Conservation (phyloP, 2,113 vertebrate species). For the Odobenus rosmarus region DNA sequence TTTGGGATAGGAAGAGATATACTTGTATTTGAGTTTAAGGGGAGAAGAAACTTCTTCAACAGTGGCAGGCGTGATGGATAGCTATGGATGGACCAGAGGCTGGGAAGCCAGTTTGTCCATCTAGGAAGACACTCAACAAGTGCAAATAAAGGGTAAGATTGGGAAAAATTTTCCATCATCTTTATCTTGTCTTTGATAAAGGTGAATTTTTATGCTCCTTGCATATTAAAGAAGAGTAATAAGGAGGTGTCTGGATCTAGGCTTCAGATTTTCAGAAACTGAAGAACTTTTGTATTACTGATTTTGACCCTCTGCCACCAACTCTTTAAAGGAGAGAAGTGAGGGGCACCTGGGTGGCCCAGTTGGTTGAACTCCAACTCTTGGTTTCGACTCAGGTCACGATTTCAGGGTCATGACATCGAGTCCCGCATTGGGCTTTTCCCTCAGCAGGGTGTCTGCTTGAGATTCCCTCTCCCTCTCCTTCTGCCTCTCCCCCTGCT, state of each 20-base stretch:
- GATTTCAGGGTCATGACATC: too few relatives aligned
- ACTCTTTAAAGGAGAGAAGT: neutral
- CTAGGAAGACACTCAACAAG: neutral
- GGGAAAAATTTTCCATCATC: neutral
- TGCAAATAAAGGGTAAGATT: neutral
- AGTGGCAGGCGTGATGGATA: neutral
- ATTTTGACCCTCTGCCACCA: neutral
- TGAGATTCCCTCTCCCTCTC: too few relatives aligned
- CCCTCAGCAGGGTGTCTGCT: too few relatives aligned
- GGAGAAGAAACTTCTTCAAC: neutral
- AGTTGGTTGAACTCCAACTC: too few relatives aligned
- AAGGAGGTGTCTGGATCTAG: neutral
- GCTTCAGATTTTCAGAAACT: neutral
- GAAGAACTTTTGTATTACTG: neutral
- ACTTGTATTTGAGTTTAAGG: neutral
- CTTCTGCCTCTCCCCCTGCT: too few relatives aligned
- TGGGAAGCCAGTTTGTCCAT: neutral
- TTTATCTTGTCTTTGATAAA: neutral
- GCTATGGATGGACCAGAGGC: neutral
- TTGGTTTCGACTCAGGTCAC: too few relatives aligned
- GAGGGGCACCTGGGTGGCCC: neutral
- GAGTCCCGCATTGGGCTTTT: too few relatives aligned
- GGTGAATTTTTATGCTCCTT: neutral
- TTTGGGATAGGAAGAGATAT: neutral
- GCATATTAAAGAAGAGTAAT: neutral